Conservation (phyloP, 2,113 vertebrate species). For the Ancistrus triradiatus region DNA sequence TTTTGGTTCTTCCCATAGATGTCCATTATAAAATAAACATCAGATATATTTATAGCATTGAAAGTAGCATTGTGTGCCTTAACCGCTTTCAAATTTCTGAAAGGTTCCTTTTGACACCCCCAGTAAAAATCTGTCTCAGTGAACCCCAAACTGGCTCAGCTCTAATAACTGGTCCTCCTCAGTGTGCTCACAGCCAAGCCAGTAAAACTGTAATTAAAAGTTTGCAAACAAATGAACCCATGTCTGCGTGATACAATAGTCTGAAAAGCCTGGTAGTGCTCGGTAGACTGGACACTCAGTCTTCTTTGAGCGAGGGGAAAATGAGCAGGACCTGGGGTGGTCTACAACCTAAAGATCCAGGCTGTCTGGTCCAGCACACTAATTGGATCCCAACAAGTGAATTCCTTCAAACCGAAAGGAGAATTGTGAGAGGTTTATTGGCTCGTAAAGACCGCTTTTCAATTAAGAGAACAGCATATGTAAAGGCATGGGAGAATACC, state of each 20-base stretch:
- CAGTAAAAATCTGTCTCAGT: no score
- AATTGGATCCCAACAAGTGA: slow-evolving; percentile 43
- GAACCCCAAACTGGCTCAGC: no score
- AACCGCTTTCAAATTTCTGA: no score
- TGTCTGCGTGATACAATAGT: slow-evolving; percentile 18
- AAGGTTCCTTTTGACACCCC: no score
- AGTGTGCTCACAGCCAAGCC: slow-evolving; percentile 2
- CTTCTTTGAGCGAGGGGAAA: slow-evolving; percentile 17
- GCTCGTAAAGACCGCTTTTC: slow-evolving; percentile 41
- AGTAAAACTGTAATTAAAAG: slow-evolving; percentile 20
- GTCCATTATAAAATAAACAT: no score
- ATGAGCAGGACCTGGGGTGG: slow-evolving; percentile 37
- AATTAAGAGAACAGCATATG: slow-evolving; percentile 33
- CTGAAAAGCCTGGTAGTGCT: slow-evolving; percentile 11
- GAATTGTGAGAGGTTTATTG: slow-evolving; percentile 32
- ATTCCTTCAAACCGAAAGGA: slow-evolving; percentile 36
- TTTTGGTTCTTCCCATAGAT: no score
- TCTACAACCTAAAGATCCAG: slow-evolving; percentile 32
- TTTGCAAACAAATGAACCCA: slow-evolving; percentile 22
- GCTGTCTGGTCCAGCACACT: slow-evolving; percentile 28
- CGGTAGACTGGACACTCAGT: slow-evolving; percentile 24
- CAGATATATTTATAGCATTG: no score
- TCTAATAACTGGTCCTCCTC: background rate
- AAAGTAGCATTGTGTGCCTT: no score
- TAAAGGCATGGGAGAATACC: slow-evolving; percentile 37